These are phyloP conservation scores for Coccyzus lansbergi DNA, from an alignment of 2,797 vertebrate species.

Conservation along the genomic window DNA sequence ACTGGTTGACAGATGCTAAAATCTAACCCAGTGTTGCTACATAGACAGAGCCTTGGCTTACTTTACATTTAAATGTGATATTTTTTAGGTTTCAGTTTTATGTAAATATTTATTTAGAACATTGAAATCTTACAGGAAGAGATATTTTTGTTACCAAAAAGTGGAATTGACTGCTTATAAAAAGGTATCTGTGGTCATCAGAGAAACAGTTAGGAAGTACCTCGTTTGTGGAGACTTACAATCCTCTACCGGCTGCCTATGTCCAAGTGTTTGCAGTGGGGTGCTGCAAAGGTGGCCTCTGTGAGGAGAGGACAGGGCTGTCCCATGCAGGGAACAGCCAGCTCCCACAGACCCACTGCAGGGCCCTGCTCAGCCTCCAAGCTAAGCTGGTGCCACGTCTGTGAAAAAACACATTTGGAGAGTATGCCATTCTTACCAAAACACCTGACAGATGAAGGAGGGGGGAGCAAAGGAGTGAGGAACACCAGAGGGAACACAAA, in stretches of 20 bases:
- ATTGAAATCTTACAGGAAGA: neutral
- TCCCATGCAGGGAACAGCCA: neutral
- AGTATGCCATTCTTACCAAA: neutral
- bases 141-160: neutral
- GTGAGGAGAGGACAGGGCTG: neutral
- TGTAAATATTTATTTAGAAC: neutral
- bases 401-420: neutral
- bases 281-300: neutral
- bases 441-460: neutral
- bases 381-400: neutral
- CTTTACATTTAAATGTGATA: neutral
- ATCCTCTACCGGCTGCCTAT: neutral
- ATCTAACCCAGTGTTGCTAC: neutral
- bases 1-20: neutral
- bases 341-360: neutral
- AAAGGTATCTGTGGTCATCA: neutral
- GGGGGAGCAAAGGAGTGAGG: neutral
- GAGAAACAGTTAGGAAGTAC: neutral
- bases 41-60: neutral
- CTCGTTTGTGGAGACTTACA: neutral
- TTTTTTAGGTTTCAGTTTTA: neutral
- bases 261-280: neutral
- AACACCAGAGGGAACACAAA: neutral
- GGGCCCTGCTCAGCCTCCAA: neutral
- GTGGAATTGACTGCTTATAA: neutral